phyloP scores from a whole-genome alignment of 1,140 invertebrate genomes.

The Plectus sambesii region DNA sequence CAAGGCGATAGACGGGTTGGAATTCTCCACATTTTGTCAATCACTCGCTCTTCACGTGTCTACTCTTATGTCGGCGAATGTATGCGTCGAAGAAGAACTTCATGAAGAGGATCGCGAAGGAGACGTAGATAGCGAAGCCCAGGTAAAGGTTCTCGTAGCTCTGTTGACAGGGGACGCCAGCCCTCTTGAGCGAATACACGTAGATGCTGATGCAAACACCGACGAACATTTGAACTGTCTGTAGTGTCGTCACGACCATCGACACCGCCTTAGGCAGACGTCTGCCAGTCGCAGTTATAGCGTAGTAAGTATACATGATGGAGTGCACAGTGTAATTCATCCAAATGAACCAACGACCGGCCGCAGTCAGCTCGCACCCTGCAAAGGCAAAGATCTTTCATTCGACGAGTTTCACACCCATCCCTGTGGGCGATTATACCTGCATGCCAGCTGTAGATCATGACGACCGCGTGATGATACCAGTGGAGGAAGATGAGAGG shows the following conservation, averaged over 20 bases:
- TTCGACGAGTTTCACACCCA: conserved; percentile 52
- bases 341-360: conserved; percentile 88
- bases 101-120: conserved; percentile 49
- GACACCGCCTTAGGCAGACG: conserved; percentile 65
- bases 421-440: conserved; percentile 73
- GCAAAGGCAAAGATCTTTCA: conserved; percentile 46
- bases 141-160: conserved; percentile 72
- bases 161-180: conserved; percentile 65
- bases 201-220: conserved; percentile 77
- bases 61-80: too few species aligned
- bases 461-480: conserved; percentile 58
- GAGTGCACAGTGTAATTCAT: conserved; percentile 97
- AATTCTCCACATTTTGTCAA: too few species aligned
- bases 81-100: conserved; percentile 49
- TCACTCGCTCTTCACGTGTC: too few species aligned
- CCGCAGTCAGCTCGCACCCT: conserved; percentile 34
- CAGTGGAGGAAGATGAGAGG: conserved; percentile 91
- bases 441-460: conserved; percentile 87
- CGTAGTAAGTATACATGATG: conserved; percentile 94
- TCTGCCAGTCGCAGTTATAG: conserved; percentile 72
- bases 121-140: conserved; percentile 78
- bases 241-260: conserved; percentile 79
- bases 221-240: conserved; percentile 86
- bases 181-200: conserved; percentile 46
- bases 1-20: too few species aligned